Percentiles rank a stretch among this genome's conserved stretches.
These are phyloP conservation scores for Ginglymostoma cirratum DNA, from an alignment of 2,113 vertebrate species.

Conservation along the genomic window DNA sequence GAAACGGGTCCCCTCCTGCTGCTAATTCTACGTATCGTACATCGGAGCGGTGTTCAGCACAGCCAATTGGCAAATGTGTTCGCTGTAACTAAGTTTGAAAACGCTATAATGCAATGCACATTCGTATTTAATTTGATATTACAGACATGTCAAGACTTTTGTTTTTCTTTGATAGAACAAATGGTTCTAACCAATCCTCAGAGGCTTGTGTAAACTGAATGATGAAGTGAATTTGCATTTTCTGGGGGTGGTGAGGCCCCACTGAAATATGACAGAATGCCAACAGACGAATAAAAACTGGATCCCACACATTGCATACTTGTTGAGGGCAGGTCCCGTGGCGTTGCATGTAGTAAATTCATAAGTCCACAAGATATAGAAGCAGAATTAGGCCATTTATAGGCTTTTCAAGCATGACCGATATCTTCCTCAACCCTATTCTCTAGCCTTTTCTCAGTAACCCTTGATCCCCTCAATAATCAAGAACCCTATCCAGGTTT, in stretches of 20 bases:
- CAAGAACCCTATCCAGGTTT: no score
- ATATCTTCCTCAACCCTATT: no score
- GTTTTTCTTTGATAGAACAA: not conserved
- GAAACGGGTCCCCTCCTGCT: not conserved
- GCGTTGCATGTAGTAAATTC: no score
- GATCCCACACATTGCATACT: not conserved
- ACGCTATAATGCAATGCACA: not conserved
- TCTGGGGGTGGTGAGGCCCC: not conserved
- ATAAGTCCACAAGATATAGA: no score
- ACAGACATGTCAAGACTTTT: not conserved
- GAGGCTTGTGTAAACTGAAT: not conserved
- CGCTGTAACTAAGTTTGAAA: not conserved
- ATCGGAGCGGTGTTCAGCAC: not conserved
- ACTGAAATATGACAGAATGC: not conserved
- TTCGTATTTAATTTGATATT: not conserved
- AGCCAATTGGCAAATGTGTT: not conserved
- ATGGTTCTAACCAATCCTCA: not conserved
- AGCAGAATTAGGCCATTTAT: no score
- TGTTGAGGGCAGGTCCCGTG: not conserved
- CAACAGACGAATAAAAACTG: not conserved
- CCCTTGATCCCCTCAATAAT: no score
- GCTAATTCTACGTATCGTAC: not conserved
- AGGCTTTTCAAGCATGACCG: no score
- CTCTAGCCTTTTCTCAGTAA: no score
- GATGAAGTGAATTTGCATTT: not conserved